Conservation (phyloP, 2,888 invertebrate species). For the Cylindroiulus punctatus region DNA sequence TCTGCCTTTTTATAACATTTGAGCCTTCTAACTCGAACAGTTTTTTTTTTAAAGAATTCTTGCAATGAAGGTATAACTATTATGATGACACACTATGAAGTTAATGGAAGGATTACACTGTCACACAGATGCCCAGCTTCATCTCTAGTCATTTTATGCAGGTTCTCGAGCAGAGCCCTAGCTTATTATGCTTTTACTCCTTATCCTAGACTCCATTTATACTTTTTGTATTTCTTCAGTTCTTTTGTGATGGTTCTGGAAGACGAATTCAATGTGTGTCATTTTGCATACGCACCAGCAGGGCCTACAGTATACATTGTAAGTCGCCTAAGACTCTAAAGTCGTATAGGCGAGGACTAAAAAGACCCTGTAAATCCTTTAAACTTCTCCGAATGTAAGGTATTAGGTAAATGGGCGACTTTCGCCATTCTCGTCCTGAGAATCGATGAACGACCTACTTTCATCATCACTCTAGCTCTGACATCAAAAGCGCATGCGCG, state of each 20-base stretch:
- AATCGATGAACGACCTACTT: conserved; percentile 23
- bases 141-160: not conserved
- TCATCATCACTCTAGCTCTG: not conserved
- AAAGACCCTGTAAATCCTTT: conserved; percentile 12
- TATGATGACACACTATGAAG: no score
- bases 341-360: not conserved
- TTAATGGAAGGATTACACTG: not conserved
- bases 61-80: no score
- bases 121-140: not conserved
- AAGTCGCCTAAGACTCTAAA: no score
- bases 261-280: not conserved
- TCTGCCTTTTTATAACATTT: no score
- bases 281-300: conserved; percentile 24
- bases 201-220: not conserved
- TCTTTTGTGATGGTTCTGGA: not conserved
- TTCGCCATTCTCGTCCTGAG: not conserved
- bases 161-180: not conserved
- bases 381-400: conserved; percentile 17
- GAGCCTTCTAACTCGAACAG: no score
- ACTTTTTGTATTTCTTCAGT: not conserved
- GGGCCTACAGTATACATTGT: no score
- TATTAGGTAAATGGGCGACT: conserved; percentile 25
- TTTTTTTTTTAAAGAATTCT: no score
- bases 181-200: not conserved
- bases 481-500: not conserved